Evolutionary conservation across 2,113 vertebrate species (phyloP), one percentile per base, ranked within the genome.

Genomic region (Pseudopipra pipra): DNA sequence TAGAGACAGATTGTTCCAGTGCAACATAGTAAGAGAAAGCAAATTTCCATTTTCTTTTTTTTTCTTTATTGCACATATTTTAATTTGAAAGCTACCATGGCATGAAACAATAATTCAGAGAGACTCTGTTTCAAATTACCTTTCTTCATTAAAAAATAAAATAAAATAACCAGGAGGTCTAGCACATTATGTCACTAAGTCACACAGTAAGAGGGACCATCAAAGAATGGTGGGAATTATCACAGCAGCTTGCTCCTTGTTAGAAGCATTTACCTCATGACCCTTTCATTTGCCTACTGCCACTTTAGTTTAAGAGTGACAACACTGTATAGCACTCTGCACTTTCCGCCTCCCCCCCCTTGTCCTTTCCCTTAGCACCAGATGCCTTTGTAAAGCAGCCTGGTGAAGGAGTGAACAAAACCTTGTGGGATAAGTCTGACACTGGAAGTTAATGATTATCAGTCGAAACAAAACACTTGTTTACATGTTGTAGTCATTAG

Each of bases 401-500:
- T 96, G 96, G 94, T 96, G 96, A 95, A 95, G 95, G 96, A 97
- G 96, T 63, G 97, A 97, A 96, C 91, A 95, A 98, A 98, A 98
- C 96, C 98, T 98, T 97, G 97, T 97, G 98, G 98, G 96, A 97
- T 97, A 97, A 91, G 96, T 82, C 98, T 98, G 98, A 97, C 97
- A 96, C 97, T 98, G 97, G 94, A 98, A 98, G 98, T 98, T 98
- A 98, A 98, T 98, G 98, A 98, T 98, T 98, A 98, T 98, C 98
- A 98, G 97, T 98, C 28, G 97, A 98, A 98, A 98, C 98, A 98
- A 98, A 98, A 98, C 97, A 98, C 97, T 98, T 98, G 98, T 98
- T 98, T 98, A 98, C 98, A 98, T 97, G 98, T 97, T 98, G 97
- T 97, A 96, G 88, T 98, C 98, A 98, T 98, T 98, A 98, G 98